phyloP scores from a whole-genome alignment of 2,113 vertebrate species.

The Passer montanus region DNA sequence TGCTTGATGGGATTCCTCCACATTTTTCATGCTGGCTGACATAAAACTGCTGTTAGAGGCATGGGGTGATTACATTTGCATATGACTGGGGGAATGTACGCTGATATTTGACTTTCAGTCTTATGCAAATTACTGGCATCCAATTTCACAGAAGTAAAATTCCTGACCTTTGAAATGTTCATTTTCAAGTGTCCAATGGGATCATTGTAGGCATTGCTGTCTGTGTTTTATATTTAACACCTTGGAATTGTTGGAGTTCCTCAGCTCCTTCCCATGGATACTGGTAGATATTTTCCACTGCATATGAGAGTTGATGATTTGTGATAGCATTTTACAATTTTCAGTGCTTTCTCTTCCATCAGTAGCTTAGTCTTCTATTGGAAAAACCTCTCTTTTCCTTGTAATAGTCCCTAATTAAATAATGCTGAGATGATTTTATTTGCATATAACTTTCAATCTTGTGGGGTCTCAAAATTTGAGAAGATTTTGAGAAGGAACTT shows the following conservation, averaged over 20 bases:
- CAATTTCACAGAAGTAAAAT: constrained; percentile 75
- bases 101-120: constrained; percentile 77
- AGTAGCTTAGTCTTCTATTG: constrained; percentile 13
- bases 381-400: constrained; percentile 38
- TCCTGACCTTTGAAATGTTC: constrained; percentile 82
- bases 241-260: constrained; percentile 25
- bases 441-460: constrained; percentile 2
- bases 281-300: constrained; percentile 18
- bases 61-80: constrained; percentile 74
- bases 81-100: constrained; percentile 73
- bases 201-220: constrained; percentile 63
- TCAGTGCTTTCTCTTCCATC: not conserved
- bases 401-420: constrained; percentile 34
- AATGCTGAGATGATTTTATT: constrained; percentile 47
- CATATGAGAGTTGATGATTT: not conserved
- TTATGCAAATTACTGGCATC: constrained; percentile 77
- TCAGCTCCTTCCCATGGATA: not conserved
- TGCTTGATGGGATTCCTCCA: constrained; percentile 64
- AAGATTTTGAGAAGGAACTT: not conserved
- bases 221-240: constrained; percentile 60
- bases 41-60: constrained; percentile 37
- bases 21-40: constrained; percentile 50
- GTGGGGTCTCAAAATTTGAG: not conserved
- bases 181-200: constrained; percentile 58
- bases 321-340: constrained; percentile 19